Base-by-base conservation (phyloP, 92 coral and sea anemone genomes). In the Porites cylindrica region DNA sequence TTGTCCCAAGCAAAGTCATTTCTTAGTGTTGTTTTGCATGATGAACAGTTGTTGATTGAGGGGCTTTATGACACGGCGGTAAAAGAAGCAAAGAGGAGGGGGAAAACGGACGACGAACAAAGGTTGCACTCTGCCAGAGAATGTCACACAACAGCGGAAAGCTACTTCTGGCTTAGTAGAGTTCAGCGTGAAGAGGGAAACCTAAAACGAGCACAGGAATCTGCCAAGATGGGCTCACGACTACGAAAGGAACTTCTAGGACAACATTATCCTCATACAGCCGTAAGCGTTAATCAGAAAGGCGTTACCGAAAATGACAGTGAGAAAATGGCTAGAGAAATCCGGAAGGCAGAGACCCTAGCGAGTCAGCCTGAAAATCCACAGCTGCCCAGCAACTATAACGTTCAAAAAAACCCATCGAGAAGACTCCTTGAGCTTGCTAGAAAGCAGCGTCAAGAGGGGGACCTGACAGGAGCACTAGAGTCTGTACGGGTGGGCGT, bases 371-470 rank as follows among this genome's bases (percentile, higher is more conserved):
- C 0, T 24, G 26, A 24, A 24, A 24, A 24, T 1, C 26, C 26
- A 24, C 26, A 1, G 26, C 26, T 24, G 26, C 1, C 0, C 26
- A 24, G 26, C 26, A 0, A 24, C 26, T 24, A 24, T 24, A 24
- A 24, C 26, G 83, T 79, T 18, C 83, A 83, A 47, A 58, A 65
- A 21, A 52, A 66, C 47, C 23, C 75, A 4, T 75, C 84, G 4
- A 1, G 20, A 26, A 73, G 62, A 63, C 52, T 18, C 43, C 51
- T 7, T 23, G 20, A 10, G 61, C 78, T 73, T 52, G 78, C 61
- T 1, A 1, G 4, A 51, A 23, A 17, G 7, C 23, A 66, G 19
- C 6, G 3, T 21, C 7, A 50, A 12, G 51, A 13, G 8, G 70
- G 24, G 10, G 70, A 62, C 17, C 24, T 23, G 29, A 77, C 8